Evolutionary conservation across 2,113 vertebrate genomes (phyloP), one percentile per base, ranked within the genome.

Genomic region (Mastomys natalensis): DNA sequence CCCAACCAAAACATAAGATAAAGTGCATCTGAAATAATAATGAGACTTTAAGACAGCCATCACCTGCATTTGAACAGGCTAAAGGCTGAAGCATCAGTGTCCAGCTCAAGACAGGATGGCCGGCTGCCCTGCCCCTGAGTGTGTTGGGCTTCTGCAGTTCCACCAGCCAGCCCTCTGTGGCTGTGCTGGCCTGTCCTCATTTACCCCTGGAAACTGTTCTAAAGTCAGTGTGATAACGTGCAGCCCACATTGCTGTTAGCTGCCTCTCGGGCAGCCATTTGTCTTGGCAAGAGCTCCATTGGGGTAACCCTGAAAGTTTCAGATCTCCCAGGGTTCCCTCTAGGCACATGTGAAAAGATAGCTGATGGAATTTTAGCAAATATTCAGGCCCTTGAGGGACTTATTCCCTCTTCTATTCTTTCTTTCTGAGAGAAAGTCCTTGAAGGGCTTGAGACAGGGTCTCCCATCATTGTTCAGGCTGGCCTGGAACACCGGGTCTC

Each of bases 151-250:
- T 95, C 93, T 93, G 55, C 76, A n/a, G 91, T 94, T 58, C 87
- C 88, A 60, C 87, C 62, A 68, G 74, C 92, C 80, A 60, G 9
- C 85, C 89, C 88, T 81, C 93, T 73, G 70, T 76, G 93, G 92
- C 90, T 86, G n/a, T n/a, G 0, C 0, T 48, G 43, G 90, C 45
- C 88, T 96, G 91, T 90, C 97, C 94, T 97, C 66, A 91, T 90
- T 96, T 97, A 76, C 94, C 95, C 95, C 72, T 93, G 85, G 91
- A 94, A 90, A 76, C 82, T 37, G n/a, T 73, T 95, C 90, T 81
- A 92, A 81, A 95, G 94, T 93, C 89, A 91, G 70, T 80, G 68
- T 74, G 94, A 95, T 95, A 92, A 72, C 90, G 81, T 48, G 60
- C 70, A 84, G 73, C 74, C 34, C 92, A 45, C 72, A 12, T 70